phyloP scores from a whole-genome alignment of 37 sponge, comb jelly and placozoan species.

The Mnemiopsis leidyi region DNA sequence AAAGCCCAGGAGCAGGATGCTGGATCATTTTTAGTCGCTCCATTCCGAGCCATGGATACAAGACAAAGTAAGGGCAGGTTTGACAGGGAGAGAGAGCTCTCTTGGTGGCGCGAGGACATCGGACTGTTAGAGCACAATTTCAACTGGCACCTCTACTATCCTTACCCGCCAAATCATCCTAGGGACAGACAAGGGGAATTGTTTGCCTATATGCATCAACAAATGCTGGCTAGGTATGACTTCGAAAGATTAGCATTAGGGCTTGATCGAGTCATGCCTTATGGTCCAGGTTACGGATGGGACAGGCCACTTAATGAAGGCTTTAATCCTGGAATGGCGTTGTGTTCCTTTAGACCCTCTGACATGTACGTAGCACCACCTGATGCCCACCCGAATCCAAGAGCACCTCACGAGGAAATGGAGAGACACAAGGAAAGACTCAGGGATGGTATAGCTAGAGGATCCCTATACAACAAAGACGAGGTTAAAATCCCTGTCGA shows the following conservation, averaged over 20 bases:
- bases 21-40: neutral
- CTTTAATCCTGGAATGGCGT: neutral
- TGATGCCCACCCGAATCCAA: neutral
- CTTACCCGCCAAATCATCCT: neutral
- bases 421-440: neutral
- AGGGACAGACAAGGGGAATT: neutral
- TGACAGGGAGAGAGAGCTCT: neutral
- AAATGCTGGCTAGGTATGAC: slow-evolving; percentile 50
- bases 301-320: slow-evolving; percentile 1
- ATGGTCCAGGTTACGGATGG: slow-evolving; percentile 27
- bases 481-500: neutral
- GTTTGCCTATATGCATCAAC: slow-evolving; percentile 40
- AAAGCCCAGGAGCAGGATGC: neutral
- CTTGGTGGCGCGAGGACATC: slow-evolving; percentile 33
- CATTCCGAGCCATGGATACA: neutral
- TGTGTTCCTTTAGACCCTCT: neutral
- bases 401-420: neutral
- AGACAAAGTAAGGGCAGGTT: neutral
- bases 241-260: neutral
- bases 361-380: neutral
- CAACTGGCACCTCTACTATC: slow-evolving; percentile 41
- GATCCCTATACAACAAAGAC: neutral
- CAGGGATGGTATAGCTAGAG: neutral
- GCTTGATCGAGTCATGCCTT: neutral
- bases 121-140: neutral